Conservation (phyloP, 1,140 invertebrate genomes). For the Bombyx mandarina region DNA sequence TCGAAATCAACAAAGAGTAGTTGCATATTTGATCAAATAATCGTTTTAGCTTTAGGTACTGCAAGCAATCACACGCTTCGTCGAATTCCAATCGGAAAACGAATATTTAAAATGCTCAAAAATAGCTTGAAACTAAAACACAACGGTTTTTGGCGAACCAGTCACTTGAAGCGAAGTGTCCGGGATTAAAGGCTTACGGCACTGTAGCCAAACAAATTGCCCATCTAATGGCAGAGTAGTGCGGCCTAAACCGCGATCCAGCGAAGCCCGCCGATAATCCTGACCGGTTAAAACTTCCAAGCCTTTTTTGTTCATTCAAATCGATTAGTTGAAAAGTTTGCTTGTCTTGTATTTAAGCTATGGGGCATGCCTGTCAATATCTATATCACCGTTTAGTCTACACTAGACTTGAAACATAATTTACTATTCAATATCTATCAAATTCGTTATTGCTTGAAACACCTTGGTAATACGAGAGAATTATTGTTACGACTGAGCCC, state of each 20-base stretch:
- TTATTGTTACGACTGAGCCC: too few relatives aligned
- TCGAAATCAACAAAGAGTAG: too few relatives aligned
- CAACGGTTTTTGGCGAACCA: constrained; percentile 4
- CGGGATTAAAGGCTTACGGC: constrained; percentile 30
- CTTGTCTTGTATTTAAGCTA: neutral
- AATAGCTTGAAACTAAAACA: constrained; percentile 10
- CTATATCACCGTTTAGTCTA: too few relatives aligned
- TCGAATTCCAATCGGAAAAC: constrained; percentile 4
- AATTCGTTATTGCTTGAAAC: too few relatives aligned
- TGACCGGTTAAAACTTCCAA: constrained; percentile 15
- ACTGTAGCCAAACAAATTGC: constrained; percentile 33
- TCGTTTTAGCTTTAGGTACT: neutral
- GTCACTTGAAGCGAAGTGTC: constrained; percentile 21
- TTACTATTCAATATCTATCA: too few relatives aligned
- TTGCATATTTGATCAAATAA: neutral
- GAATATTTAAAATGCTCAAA: constrained; percentile 10
- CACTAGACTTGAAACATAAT: too few relatives aligned
- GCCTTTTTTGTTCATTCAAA: constrained; percentile 15
- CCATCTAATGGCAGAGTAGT: constrained; percentile 27
- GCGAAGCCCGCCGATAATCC: constrained; percentile 18
- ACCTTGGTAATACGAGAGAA: too few relatives aligned
- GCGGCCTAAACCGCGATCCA: constrained; percentile 14
- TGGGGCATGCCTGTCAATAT: too few relatives aligned
- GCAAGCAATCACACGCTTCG: constrained; percentile 6
- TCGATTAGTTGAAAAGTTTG: constrained; percentile 12